Evolutionary conservation across 2,888 invertebrate species (phyloP), one percentile per base, ranked within the genome.

Genomic region (Erpobdella octoculata): DNA sequence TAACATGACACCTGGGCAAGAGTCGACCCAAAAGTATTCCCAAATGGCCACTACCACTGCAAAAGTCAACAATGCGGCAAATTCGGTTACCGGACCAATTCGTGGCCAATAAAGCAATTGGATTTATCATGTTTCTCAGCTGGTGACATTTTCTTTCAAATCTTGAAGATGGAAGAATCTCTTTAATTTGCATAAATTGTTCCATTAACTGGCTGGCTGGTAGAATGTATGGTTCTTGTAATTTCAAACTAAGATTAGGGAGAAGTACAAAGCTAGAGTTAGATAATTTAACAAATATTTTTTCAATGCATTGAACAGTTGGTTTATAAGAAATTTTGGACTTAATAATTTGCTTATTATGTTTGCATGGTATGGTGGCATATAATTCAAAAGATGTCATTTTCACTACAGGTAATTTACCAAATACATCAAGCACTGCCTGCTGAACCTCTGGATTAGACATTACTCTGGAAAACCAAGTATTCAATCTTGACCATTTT

Each of bases 21-120:
- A 91, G 84, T 78, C 89, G 85, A 0, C 93, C 94, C 33, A 94
- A 80, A 5, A 93, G 82, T 74, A 95, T 90, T 0, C 94, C 95
- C 73, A 95, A 85, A 83, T 95, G 94, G 0, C 95, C 95, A 78
- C 92, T 90, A 1, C 95, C 95, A 78, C 92, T 90, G 81, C 95
- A 95, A 83, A 95, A 95, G 82, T 96, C 95, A 0, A 95, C 91
- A 77, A 95, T 90, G 21, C 86, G 84, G 78, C 91, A 87, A 0
- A 88, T 81, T 37, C n/a, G n/a, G n/a, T n/a, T 78, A 76, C 77
- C 86, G 86, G 0, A 90, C 89, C 72, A 93, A 83, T 71, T 87
- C 86, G n/a, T 89, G 81, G 0, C 90, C 89, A 37, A 91, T 89
- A 78, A 88, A 87, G 25, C 88, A 88, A 77, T 36, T 48, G 69